These are phyloP conservation scores for Sarcophaga variegata DNA, from an alignment of 2,888 invertebrate species.

Conservation along the genomic window DNA sequence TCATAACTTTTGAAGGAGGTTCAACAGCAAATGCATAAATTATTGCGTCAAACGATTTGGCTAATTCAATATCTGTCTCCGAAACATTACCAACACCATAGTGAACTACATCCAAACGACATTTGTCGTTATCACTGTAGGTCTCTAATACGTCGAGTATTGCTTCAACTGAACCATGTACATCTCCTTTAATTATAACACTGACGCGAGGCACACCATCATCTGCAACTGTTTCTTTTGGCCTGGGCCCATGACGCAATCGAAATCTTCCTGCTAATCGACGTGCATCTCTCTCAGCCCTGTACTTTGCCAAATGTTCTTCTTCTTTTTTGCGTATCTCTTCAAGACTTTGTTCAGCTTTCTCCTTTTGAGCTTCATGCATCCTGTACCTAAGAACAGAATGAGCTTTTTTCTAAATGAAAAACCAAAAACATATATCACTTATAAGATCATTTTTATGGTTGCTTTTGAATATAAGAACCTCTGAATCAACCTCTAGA, in stretches of 20 bases:
- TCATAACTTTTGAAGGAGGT: conserved; percentile 79
- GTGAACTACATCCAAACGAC: conserved; percentile 92
- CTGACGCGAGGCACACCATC: conserved; percentile 84
- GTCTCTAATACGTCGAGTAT: conserved; percentile 94
- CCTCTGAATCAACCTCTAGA: conserved; percentile 91
- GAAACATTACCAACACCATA: conserved; percentile 94
- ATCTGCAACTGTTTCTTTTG: conserved; percentile 82
- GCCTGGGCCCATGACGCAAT: conserved; percentile 84
- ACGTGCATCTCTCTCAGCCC: conserved; percentile 84
- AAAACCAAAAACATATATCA: background rate
- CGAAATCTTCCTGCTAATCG: conserved; percentile 85
- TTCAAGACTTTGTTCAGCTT: conserved; percentile 85
- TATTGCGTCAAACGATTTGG: conserved; percentile 88
- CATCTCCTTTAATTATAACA: conserved; percentile 91
- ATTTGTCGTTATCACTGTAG: conserved; percentile 88
- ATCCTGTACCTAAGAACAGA: conserved; percentile 87
- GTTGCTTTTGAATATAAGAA: conserved; percentile 72
- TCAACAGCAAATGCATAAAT: conserved; percentile 95
- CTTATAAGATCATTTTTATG: background rate
- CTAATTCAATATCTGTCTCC: conserved; percentile 92
- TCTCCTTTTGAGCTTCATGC: conserved; percentile 84
- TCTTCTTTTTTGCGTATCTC: conserved; percentile 86
- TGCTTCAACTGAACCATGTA: conserved; percentile 98
- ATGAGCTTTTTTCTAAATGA: conserved; percentile 85
- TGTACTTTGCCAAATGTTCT: conserved; percentile 86